Base-by-base conservation (phyloP, 35 echinoderm and acorn worm genomes). In the Ophiothrix spiculata region DNA sequence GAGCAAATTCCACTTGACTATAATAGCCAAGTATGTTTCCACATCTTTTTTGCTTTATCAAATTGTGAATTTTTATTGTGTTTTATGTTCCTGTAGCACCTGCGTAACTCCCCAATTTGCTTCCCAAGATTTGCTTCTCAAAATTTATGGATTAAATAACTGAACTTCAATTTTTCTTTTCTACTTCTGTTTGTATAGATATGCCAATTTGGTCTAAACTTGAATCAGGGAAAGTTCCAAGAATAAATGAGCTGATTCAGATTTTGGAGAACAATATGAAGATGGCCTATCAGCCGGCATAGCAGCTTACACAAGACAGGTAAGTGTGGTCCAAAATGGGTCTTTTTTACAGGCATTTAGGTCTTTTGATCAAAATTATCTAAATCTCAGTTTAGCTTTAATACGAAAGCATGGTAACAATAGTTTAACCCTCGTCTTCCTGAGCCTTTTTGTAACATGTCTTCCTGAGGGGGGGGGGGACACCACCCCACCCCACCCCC, bases 121-220 rank as follows among this genome's bases (percentile, higher is more conserved):
- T n/a, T n/a, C n/a, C n/a, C n/a, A n/a, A n/a, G n/a, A n/a, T n/a
- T n/a, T n/a, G n/a, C n/a, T n/a, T n/a, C n/a, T n/a, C n/a, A n/a
- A n/a, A n/a, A n/a, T n/a, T n/a, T n/a, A n/a, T n/a, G n/a, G n/a
- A n/a, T n/a, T n/a, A 64, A 25, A 16, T 0, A 37, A 28, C 39
- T 75, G 33, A 0, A 29, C 32, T 89, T 37, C 25, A 39, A 28
- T 42, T 31, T 28, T 45, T 85, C 25, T 36, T 81, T 74, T 74
- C 54, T 81, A n/a, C n/a, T n/a, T n/a, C n/a, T n/a, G n/a, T n/a
- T 49, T 10, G 6, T 10, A 49, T 78, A 98, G 95, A 93, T 83
- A 93, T 98, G 88, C 95, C 91, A 37, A 90, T 98, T 25, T 98
- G 95, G 95, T 98, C 95, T 42, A 98, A 98, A 76, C 41, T 98